These are phyloP conservation scores for Agrotis clavis DNA, from an alignment of 2,888 invertebrate genomes.

Conservation along the genomic window DNA sequence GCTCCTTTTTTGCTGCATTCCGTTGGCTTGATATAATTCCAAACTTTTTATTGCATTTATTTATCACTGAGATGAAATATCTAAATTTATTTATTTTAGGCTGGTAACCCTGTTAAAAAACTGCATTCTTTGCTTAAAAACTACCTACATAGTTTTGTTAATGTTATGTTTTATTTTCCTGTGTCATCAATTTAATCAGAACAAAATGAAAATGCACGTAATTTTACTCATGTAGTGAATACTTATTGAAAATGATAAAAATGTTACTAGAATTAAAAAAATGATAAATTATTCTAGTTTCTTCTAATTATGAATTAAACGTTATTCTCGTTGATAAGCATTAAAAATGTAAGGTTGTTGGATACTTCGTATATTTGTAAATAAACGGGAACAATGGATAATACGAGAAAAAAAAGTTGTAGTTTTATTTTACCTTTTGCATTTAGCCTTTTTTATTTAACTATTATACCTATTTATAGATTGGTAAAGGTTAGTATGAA, in stretches of 20 bases:
- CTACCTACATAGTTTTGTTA: not conserved
- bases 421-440: not conserved
- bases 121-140: not conserved
- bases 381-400: constrained; percentile 58
- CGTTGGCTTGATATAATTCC: constrained; percentile 43
- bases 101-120: constrained; percentile 18
- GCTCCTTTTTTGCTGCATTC: constrained; percentile 53
- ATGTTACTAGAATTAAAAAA: constrained; percentile 15
- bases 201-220: constrained; percentile 19
- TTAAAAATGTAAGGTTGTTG: constrained; percentile 61
- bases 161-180: not conserved
- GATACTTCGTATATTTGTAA: constrained; percentile 57
- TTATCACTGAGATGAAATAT: constrained; percentile 20
- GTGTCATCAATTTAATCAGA: not conserved
- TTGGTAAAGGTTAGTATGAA: no score
- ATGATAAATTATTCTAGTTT: constrained; percentile 22
- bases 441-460: no score
- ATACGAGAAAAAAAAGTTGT: constrained; percentile 1
- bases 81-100: constrained; percentile 24
- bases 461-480: no score
- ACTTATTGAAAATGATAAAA: constrained; percentile 6
- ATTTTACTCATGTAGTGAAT: constrained; percentile 15
- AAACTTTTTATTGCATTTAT: constrained; percentile 49
- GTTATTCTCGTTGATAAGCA: constrained; percentile 47
- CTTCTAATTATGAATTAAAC: constrained; percentile 30